A percentile compares a stretch with the other conserved stretches of the same genome.
Evolutionary conservation across 2,113 vertebrate species (phyloP).

Genomic region (Bombycilla garrulus): DNA sequence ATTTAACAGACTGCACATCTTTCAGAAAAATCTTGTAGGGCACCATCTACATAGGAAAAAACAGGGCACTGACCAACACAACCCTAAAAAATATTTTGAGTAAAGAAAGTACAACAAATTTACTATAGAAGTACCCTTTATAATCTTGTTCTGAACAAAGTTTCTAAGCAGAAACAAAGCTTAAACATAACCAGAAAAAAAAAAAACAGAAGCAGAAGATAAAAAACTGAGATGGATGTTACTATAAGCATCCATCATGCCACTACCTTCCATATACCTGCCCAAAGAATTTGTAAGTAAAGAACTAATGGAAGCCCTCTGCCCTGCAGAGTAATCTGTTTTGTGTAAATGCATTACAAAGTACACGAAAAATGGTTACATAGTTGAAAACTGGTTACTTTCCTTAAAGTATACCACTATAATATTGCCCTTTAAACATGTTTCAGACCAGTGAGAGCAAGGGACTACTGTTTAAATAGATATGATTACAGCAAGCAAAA

Average conservation of each 20-base stretch:
- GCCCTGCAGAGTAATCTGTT: background rate
- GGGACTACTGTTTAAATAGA: background rate
- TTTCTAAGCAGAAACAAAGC: background rate
- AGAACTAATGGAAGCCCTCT: background rate
- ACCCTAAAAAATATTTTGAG: background rate
- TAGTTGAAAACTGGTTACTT: background rate
- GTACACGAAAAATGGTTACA: background rate
- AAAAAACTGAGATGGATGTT: background rate
- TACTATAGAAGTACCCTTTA: background rate
- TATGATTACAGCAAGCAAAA: slow-evolving; percentile 47
- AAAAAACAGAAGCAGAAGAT: background rate
- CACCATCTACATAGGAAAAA: background rate
- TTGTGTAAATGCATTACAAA: background rate
- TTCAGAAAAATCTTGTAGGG: background rate
- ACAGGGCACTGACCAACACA: background rate
- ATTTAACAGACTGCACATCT: background rate
- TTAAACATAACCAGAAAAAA: background rate
- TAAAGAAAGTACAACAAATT: background rate
- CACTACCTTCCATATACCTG: background rate
- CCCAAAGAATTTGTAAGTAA: background rate
- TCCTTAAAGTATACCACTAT: background rate
- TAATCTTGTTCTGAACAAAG: background rate
- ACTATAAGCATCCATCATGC: background rate
- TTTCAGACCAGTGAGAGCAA: background rate
- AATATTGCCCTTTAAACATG: background rate